Base-by-base conservation (phyloP, 1,140 invertebrate genomes). In the Drosophila azteca region DNA sequence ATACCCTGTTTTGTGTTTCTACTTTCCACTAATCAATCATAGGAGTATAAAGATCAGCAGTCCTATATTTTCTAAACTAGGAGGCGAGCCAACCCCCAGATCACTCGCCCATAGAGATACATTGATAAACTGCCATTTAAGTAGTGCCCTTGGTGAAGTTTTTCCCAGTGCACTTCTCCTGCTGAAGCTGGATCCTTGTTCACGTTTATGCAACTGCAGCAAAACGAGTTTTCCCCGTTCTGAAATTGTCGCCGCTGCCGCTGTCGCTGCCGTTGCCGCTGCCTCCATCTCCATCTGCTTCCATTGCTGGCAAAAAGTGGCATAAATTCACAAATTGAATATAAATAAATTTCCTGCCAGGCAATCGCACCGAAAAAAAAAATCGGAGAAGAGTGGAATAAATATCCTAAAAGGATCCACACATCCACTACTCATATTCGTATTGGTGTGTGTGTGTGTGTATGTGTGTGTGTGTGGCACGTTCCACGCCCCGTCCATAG, bases 261-360 rank as follows among this genome's bases (percentile, higher is more conserved):
- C 17, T 20, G 17, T 1, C 17, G 17, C 17, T 20, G 17, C 17
- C 17, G 17, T 1, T 20, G 17, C 31, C 7, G 46, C 39, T 20
- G 8, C 22, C 46, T 20, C 17, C 46, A 3, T n/a, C 4, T 20
- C 39, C 35, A 39, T 13, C 11, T 39, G 35, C 35, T 39, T 39
- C 35, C 11, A 39, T 13, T 39, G 35, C 35, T 39, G 35, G 29
- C 50, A 81, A 68, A 73, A 70, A 66, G 58, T 70, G 66, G 82
- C 81, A 82, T 78, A 82, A 88, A 82, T 78, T 72, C 78, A 41
- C 69, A 87, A 87, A 87, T 87, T 87, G 83, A 87, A 88, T 87
- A 88, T 87, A 88, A 87, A 87, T 87, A 87, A 87, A 87, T 87
- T 87, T 87, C 82, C 82, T 87, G 81, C 77, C 82, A 80, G 62